phyloP scores from a whole-genome alignment of 2,888 invertebrate genomes.

The Ferrisia virgata region DNA sequence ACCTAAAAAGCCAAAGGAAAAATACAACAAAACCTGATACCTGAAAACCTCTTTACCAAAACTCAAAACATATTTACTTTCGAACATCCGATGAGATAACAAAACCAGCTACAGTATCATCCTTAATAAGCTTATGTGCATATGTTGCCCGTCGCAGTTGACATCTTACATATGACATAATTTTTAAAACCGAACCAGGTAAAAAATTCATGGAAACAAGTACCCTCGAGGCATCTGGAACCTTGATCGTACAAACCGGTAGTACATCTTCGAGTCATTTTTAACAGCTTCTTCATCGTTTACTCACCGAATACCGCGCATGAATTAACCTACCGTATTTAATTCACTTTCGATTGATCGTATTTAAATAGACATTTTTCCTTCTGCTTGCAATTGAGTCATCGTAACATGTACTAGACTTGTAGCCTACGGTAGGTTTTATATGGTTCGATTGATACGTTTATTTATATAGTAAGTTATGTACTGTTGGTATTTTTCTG shows the following conservation, averaged over 20 bases:
- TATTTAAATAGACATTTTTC: not conserved
- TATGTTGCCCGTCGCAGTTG: not conserved
- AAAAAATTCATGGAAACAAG: not conserved
- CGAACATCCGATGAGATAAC: not conserved
- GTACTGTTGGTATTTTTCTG: no score
- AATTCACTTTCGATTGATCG: not conserved
- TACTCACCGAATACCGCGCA: not conserved
- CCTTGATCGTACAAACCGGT: constrained; percentile 21
- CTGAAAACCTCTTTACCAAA: no score
- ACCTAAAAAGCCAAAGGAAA: no score
- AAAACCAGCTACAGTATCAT: not conserved
- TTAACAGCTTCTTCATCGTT: not conserved
- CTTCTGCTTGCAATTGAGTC: not conserved
- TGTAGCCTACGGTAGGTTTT: not conserved
- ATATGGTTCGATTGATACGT: no score
- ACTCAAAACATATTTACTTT: not conserved
- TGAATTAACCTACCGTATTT: not conserved
- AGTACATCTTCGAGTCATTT: not conserved
- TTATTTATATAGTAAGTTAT: no score
- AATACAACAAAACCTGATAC: no score
- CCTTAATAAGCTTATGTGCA: not conserved
- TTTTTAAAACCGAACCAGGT: constrained; percentile 3
- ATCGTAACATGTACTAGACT: not conserved
- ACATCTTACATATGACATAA: constrained; percentile 2
- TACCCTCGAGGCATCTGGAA: not conserved